Base-by-base conservation (phyloP, 2,113 vertebrate species). In the Acanthochromis polyacanthus region DNA sequence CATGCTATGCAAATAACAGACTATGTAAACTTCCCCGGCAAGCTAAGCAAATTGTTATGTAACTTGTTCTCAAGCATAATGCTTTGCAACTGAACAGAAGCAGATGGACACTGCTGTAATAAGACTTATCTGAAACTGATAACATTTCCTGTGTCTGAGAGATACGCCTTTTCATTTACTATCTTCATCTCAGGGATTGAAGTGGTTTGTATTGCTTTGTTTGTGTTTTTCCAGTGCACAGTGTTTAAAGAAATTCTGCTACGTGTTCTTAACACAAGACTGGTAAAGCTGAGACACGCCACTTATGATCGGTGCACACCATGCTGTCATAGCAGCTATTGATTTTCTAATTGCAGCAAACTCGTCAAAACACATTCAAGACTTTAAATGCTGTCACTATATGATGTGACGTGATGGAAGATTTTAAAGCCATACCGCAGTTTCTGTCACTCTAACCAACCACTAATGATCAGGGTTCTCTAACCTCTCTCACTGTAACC, bases 11-110 rank as follows among this genome's bases (percentile, higher is more conserved):
- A 91, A 90, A 93, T 80, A 78, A 20, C 55, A 38, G 62, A 46
- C 78, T 77, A 89, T 91, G 88, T 87, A 88, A 86, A 91, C 70
- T 61, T 71, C 50, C 48, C 76, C 38, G 64, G 32, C 17, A 3
- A 56, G 71, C 76, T 86, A 91, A 82, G 87, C 90, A 93, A 92
- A 93, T 90, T 15, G 23, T 90, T 85, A 90, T 85, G 62, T 67
- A 89, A 92, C 78, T 19, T 22, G 58, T 68, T 78, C 50, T 63
- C 11, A 23, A 53, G 76, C 53, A 23, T 77, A 61, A 64, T 78
- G 72, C n/a, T 62, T 73, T 68, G 30, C 32, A 56, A 51, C 61
- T 2, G 32, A 8, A 56, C 43, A 36, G 32, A 51, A 36, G 20
- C 14, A 32, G 74, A 66, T 3, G 8, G 43, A 50, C 57, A 1